phyloP scores from a whole-genome alignment of 2,113 vertebrate species.

The Chaetorhynchus papuensis region DNA sequence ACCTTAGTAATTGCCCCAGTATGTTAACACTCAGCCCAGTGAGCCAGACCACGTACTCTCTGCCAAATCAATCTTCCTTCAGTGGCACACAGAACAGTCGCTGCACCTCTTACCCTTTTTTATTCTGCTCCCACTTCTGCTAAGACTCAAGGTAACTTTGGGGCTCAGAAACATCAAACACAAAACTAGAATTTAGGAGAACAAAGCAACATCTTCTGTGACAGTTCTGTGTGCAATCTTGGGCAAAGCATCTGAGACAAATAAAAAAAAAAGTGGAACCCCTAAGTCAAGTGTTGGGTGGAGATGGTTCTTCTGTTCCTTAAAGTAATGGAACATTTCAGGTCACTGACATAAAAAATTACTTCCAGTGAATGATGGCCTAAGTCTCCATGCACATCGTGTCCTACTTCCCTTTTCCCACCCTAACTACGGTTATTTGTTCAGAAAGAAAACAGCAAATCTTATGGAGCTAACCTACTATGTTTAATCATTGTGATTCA shows the following conservation, averaged over 20 bases:
- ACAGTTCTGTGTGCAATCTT: background rate
- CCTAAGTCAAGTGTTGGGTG: background rate
- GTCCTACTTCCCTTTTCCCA: background rate
- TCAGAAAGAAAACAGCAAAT: background rate
- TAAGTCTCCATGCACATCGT: background rate
- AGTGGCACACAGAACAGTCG: background rate
- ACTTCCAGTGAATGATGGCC: background rate
- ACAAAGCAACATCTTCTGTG: background rate
- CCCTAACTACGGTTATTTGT: background rate
- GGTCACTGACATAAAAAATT: background rate
- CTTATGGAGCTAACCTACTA: background rate
- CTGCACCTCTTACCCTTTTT: background rate
- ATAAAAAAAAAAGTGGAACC: background rate
- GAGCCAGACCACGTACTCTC: background rate
- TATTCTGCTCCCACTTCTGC: background rate
- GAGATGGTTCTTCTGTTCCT: background rate
- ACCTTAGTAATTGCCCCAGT: background rate
- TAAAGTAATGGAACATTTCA: background rate
- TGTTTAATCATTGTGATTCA: background rate
- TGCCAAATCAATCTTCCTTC: background rate
- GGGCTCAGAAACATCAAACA: background rate
- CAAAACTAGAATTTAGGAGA: background rate
- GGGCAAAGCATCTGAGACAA: background rate
- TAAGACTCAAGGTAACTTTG: background rate
- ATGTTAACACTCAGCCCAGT: background rate